These are phyloP conservation scores for Electrona antarctica DNA, from an alignment of 2,113 vertebrate species.

Conservation along the genomic window DNA sequence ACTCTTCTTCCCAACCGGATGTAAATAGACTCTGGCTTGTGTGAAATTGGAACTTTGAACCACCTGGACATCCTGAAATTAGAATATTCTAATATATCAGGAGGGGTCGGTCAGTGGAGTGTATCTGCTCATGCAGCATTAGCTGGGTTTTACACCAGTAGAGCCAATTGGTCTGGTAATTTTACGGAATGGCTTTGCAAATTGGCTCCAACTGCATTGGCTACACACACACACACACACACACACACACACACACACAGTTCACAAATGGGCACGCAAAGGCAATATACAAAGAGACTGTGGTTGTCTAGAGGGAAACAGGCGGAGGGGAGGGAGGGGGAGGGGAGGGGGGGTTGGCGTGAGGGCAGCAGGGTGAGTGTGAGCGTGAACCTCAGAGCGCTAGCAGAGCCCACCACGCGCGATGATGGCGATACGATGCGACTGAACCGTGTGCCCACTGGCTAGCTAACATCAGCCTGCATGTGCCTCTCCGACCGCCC, in stretches of 20 bases:
- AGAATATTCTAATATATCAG: constrained; percentile 45
- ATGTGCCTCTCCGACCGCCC: constrained; percentile 53
- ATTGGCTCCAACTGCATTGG: constrained; percentile 55
- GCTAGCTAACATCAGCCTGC: constrained; percentile 72
- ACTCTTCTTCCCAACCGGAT: constrained; percentile 50
- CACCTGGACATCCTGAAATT: constrained; percentile 68
- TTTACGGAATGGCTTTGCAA: constrained; percentile 52
- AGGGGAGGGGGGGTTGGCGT: constrained; percentile 17
- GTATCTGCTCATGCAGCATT: constrained; percentile 39
- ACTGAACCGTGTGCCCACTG: constrained; percentile 68
- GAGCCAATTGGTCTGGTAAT: constrained; percentile 49
- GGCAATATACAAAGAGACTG: constrained; percentile 46
- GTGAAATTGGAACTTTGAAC: constrained; percentile 76
- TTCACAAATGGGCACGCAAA: not conserved
- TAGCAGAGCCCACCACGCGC: constrained; percentile 47
- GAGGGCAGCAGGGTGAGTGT: constrained; percentile 28
- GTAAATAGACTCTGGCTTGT: constrained; percentile 77
- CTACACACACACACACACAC: not conserved
- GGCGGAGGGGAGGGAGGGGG: constrained; percentile 30
- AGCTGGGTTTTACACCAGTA: constrained; percentile 45
- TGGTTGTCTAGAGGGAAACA: constrained; percentile 18
- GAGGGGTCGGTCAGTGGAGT: constrained; percentile 28
- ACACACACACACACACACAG: too few relatives aligned
- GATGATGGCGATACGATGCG: constrained; percentile 77
- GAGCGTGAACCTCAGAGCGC: constrained; percentile 38